phyloP scores from a whole-genome alignment of 2,113 vertebrate genomes.

The Egretta garzetta region DNA sequence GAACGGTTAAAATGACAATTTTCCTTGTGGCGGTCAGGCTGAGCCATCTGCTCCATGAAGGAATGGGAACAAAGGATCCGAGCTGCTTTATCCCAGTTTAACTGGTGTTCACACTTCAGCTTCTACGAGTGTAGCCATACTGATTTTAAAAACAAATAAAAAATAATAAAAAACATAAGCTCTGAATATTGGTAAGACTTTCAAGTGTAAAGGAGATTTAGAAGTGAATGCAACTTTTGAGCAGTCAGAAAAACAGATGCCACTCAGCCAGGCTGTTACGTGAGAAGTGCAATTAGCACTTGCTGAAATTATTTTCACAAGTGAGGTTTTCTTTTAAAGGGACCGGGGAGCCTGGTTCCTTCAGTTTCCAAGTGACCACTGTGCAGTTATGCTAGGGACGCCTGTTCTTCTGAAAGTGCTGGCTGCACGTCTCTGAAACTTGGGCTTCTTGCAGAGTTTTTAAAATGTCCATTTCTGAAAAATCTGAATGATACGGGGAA shows the following conservation, averaged over 20 bases:
- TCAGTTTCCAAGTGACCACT: neutral
- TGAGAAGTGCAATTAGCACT: conserved; percentile 9
- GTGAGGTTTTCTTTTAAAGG: neutral
- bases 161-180: neutral
- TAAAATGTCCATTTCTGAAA: neutral
- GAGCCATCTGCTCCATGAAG: neutral
- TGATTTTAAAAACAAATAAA: neutral
- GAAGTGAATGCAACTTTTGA: neutral
- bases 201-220: neutral
- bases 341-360: neutral
- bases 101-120: neutral
- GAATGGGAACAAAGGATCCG: neutral
- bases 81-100: neutral
- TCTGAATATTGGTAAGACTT: neutral
- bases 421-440: neutral
- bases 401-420: neutral
- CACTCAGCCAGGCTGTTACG: neutral
- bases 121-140: neutral
- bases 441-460: neutral
- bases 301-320: neutral
- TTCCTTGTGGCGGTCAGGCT: neutral
- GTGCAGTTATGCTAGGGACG: neutral
- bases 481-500: neutral
- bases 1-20: neutral
- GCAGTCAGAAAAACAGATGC: neutral